phyloP scores from a whole-genome alignment of 2,797 vertebrate species.

The Mallotus villosus region DNA sequence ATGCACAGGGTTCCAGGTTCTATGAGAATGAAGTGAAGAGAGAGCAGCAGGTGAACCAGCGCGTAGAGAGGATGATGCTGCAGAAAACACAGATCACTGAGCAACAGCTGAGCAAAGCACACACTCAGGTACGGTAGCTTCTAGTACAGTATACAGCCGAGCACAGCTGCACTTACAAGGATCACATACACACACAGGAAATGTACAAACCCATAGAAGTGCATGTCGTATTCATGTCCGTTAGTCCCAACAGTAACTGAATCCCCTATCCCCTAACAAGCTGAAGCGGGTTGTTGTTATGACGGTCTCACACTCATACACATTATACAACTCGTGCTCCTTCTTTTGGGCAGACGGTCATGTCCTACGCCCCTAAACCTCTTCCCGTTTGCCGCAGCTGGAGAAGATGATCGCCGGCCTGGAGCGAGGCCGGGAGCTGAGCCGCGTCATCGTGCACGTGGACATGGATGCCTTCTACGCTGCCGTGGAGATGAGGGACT shows the following conservation, averaged over 20 bases:
- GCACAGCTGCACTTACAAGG: no score
- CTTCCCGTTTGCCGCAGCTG: conserved; percentile 68
- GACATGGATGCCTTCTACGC: conserved; percentile 99
- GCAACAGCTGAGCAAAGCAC: conserved; percentile 74
- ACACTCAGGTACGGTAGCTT: conserved; percentile 28
- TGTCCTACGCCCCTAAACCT: background rate
- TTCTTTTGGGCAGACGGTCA: background rate
- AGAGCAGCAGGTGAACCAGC: conserved; percentile 79
- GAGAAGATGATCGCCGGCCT: conserved; percentile 78
- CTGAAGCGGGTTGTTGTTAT: no score
- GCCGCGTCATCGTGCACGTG: conserved; percentile 87
- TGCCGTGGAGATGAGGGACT: conserved; percentile 95
- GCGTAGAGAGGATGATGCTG: conserved; percentile 79
- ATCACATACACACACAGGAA: background rate
- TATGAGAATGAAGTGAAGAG: conserved; percentile 82
- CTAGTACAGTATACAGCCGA: no score
- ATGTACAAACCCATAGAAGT: background rate
- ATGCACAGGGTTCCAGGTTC: conserved; percentile 72
- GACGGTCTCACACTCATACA: no score
- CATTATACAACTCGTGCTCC: background rate
- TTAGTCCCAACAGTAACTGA: background rate
- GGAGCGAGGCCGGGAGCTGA: conserved; percentile 84
- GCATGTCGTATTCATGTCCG: background rate
- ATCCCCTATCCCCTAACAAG: background rate
- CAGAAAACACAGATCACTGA: conserved; percentile 74